phyloP scores from a whole-genome alignment of 2,113 vertebrate species.

The Etheostoma cragini region DNA sequence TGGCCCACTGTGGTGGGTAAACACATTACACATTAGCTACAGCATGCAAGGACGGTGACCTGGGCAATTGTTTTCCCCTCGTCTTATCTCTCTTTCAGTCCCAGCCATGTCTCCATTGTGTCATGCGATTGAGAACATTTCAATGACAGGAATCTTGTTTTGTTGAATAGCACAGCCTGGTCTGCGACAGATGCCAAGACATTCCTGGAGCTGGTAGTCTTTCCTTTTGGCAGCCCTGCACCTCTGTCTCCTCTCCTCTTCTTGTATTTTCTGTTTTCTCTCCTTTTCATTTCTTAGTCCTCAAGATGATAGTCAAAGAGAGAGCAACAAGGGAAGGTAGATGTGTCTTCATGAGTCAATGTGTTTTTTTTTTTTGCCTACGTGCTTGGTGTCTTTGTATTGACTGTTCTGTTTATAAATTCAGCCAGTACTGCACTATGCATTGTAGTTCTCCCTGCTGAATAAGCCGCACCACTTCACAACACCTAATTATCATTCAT shows the following conservation, averaged over 20 bases:
- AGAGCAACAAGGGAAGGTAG: constrained; percentile 2
- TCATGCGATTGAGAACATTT: constrained; percentile 50
- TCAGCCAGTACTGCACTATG: neutral
- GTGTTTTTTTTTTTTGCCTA: constrained; percentile 22
- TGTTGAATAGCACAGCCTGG: constrained; percentile 52
- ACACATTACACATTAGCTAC: constrained; percentile 37
- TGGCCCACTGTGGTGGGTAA: constrained; percentile 16
- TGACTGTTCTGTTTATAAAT: constrained; percentile 13
- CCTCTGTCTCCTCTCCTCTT: constrained; percentile 33
- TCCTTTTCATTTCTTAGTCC: constrained; percentile 24
- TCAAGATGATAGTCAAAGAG: constrained; percentile 29
- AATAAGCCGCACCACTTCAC: constrained; percentile 35
- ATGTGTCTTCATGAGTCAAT: constrained; percentile 19
- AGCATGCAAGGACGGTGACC: constrained; percentile 40
- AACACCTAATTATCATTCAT: constrained; percentile 52
- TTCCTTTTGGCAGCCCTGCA: constrained; percentile 58
- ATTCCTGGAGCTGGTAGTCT: constrained; percentile 75
- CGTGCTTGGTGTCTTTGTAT: neutral
- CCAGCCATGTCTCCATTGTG: constrained; percentile 52
- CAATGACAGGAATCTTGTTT: constrained; percentile 71
- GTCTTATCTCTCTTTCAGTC: constrained; percentile 51
- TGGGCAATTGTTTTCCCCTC: constrained; percentile 45
- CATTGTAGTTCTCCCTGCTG: constrained; percentile 17
- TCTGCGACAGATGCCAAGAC: constrained; percentile 63
- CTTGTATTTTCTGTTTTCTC: constrained; percentile 25